Evolutionary conservation across 1,140 invertebrate species (phyloP), one percentile per base, ranked within the genome.

Genomic region (Apis mellifera): DNA sequence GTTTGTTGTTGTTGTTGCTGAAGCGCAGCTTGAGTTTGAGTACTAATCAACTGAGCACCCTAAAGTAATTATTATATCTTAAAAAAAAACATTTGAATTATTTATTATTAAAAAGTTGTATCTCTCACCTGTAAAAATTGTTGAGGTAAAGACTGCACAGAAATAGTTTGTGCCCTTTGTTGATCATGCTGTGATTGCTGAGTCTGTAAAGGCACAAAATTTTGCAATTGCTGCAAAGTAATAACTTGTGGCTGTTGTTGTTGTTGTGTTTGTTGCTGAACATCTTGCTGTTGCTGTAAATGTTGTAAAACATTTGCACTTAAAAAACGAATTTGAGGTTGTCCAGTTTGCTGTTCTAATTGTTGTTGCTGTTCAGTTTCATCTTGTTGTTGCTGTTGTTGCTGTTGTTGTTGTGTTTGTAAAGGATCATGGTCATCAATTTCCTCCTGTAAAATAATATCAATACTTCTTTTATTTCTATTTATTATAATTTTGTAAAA

Each of bases 281-380:
- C 87, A 80, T 92, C 91, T 84, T 93, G 92, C 50, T 93, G 91
- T n/a, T 93, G 89, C 59, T 94, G 94, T 70, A 94, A 86, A 55
- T 92, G 93, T 42, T 94, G 94, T 59, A 94, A 73, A 17, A 94
- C 89, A 86, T 92, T 93, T 13, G 94, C 90, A 75, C 92, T 94
- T 83, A 94, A 78, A 89, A 93, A 92, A 69, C 93, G 89, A 78
- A 94, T 94, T 85, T 95, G 92, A 8, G 93, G 88, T 65, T 92
- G 90, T 21, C 88, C 88, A 74, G 85, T 90, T 84, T 92, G 93
- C 62, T 94, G 93, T 73, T 93, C 91, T 81, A 95, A 92, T 50
- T 95, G 95, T 71, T 95, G 95, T 85, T 95, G 95, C 70, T 95
- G 94, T 82, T 95, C 94, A 55, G 93, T 91, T 93, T 95, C 89